Evolutionary conservation across 35 echinoderm and acorn worm genomes (phyloP), one percentile per base, ranked within the genome.

Genomic region (Apostichopus japonicus): DNA sequence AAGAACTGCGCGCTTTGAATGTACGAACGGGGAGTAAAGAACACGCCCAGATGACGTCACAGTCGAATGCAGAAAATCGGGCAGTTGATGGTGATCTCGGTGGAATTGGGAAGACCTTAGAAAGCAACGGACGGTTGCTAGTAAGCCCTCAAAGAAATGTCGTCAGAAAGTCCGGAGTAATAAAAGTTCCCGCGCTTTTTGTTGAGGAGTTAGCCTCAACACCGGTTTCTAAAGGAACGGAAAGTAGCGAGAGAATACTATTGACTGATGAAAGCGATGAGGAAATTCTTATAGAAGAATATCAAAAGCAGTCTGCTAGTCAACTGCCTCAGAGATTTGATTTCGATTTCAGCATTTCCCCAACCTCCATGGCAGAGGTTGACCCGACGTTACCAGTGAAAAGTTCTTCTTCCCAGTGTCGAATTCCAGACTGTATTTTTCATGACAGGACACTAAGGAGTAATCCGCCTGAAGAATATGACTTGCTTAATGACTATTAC

Each of bases 341-440:
- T 52, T 8, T 84, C 21, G 92, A 84, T 55, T 84, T 59, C 15
- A 16, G 23, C 25, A 24, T 73, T 53, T 70, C 65, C 22, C 15
- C 56, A 63, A 0, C 82, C 5, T 77, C 14, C 21, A 21, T 3
- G 17, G 83, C 83, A 78, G 55, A 22, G 56, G 21, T 10, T 4
- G 67, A 21, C 19, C 15, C 52, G 17, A 57, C 14, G 23, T 92
- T 78, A 19, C 33, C 56, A 15, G n/a, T 75, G 71, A 19, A 75
- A 19, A 19, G n/a, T 14, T 75, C 27, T 54, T 54, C 76, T 27
- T 23, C 65, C 57, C 33, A 44, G 33, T 95, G 94, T 77, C 56
- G 92, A 57, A 83, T 92, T 11, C 86, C 94, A 3, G 96, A 98
- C 24, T 96, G 96, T 56, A 98, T 98, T 80, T 95, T 92, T 78